A percentile compares a stretch with the other conserved stretches of the same genome.
These are phyloP conservation scores for Mirza zaza DNA, from an alignment of 2,113 vertebrate species.

Conservation along the genomic window DNA sequence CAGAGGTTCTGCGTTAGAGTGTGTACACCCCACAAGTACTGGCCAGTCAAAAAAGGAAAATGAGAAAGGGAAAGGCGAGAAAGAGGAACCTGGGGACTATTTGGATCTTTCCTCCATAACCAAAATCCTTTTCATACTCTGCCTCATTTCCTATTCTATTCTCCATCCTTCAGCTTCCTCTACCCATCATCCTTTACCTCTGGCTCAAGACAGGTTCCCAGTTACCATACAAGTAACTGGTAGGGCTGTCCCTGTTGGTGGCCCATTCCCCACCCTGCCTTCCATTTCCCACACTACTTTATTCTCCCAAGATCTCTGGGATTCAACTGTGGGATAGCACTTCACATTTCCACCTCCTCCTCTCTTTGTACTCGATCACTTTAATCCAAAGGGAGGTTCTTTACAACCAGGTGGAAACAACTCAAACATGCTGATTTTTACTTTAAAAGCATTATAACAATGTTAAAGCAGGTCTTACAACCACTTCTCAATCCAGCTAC, in stretches of 20 bases:
- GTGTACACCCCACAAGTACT: not conserved
- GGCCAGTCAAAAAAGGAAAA: not conserved
- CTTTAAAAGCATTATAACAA: not conserved
- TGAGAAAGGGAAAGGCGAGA: not conserved
- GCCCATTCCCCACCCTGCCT: rapidly evolving
- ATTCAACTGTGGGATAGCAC: not conserved
- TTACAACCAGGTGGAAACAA: not conserved
- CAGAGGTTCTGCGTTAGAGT: not conserved
- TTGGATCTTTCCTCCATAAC: not conserved
- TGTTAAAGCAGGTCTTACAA: not conserved
- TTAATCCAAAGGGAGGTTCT: not conserved
- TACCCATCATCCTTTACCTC: not conserved
- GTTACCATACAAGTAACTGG: not conserved
- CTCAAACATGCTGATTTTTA: not conserved
- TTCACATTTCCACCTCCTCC: not conserved
- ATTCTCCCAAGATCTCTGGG: not conserved
- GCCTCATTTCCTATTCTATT: not conserved
- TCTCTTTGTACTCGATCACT: not conserved
- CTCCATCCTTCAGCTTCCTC: not conserved
- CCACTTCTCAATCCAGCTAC: not conserved
- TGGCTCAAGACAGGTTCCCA: not conserved
- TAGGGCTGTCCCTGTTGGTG: not conserved
- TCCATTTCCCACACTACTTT: not conserved
- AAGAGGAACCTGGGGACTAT: not conserved
- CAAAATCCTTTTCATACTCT: not conserved